Conservation (phyloP, 2,113 vertebrate species). For the Chitala chitala region DNA sequence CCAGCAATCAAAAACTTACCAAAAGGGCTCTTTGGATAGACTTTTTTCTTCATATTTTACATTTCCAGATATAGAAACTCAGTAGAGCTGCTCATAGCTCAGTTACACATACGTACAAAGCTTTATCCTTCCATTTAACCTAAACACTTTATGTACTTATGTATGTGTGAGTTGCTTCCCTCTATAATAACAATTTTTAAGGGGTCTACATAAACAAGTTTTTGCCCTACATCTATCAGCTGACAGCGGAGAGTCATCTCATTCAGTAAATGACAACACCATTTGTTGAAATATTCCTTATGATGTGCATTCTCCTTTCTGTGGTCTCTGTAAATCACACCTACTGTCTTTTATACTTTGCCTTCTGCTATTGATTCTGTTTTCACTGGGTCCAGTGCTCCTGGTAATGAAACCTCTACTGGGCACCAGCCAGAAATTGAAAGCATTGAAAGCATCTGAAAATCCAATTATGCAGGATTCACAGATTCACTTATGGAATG, state of each 20-base stretch:
- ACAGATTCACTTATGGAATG: background rate
- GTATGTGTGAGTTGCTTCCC: background rate
- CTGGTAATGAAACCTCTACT: background rate
- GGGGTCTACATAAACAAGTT: background rate
- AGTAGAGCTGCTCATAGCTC: background rate
- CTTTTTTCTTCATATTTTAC: background rate
- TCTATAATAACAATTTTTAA: background rate
- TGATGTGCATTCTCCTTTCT: background rate
- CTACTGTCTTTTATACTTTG: background rate
- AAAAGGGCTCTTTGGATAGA: background rate
- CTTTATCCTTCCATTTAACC: background rate
- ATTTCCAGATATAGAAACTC: background rate
- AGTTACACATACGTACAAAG: conserved; percentile 2
- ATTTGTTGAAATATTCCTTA: background rate
- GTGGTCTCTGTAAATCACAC: background rate
- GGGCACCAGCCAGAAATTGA: background rate
- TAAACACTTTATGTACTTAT: background rate
- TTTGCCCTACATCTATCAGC: no score
- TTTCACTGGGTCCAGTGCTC: background rate
- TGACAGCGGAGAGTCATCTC: background rate
- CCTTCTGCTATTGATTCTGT: background rate
- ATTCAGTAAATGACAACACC: background rate
- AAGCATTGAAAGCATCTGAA: background rate
- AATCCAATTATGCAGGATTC: conserved; percentile 16
- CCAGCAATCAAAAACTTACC: background rate